Evolutionary conservation across 1,140 invertebrate species (phyloP).

Genomic region (Camponotus vicinus): DNA sequence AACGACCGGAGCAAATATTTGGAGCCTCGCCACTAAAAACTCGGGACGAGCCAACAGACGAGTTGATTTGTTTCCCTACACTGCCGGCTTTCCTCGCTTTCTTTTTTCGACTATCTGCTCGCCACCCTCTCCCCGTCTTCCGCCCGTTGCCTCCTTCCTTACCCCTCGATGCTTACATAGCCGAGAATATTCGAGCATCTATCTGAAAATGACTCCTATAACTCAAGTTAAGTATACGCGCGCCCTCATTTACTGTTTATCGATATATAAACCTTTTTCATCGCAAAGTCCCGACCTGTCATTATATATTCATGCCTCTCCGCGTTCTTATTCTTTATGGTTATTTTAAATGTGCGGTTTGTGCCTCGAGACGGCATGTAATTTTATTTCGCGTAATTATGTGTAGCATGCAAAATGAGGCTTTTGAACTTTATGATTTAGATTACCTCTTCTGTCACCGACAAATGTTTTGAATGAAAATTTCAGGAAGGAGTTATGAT

Average conservation of each 20-base stretch:
- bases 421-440: slow-evolving; percentile 2
- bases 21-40: slow-evolving; percentile 86
- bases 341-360: slow-evolving; percentile 39
- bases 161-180: slow-evolving; percentile 38
- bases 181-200: slow-evolving; percentile 62
- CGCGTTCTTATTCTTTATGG: slow-evolving; percentile 29
- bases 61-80: slow-evolving; percentile 85
- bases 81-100: slow-evolving; percentile 73
- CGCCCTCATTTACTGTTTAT: slow-evolving; percentile 66
- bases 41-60: slow-evolving; percentile 84
- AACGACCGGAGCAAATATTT: slow-evolving; percentile 84
- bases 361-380: slow-evolving; percentile 9
- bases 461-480: slow-evolving; percentile 8
- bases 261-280: slow-evolving; percentile 62
- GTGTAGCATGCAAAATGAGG: slow-evolving; percentile 16
- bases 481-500: neutral
- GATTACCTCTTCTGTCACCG: slow-evolving; percentile 31
- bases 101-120: slow-evolving; percentile 63
- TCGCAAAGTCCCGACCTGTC: slow-evolving; percentile 30
- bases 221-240: slow-evolving; percentile 71
- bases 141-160: slow-evolving; percentile 48
- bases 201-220: slow-evolving; percentile 72
- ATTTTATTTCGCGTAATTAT: slow-evolving; percentile 47
- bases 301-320: slow-evolving; percentile 46
- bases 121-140: slow-evolving; percentile 56